phyloP scores from a whole-genome alignment of 30 jellyfish, hydroid and myxozoan genomes.

The Phacellophora camtschatica region DNA sequence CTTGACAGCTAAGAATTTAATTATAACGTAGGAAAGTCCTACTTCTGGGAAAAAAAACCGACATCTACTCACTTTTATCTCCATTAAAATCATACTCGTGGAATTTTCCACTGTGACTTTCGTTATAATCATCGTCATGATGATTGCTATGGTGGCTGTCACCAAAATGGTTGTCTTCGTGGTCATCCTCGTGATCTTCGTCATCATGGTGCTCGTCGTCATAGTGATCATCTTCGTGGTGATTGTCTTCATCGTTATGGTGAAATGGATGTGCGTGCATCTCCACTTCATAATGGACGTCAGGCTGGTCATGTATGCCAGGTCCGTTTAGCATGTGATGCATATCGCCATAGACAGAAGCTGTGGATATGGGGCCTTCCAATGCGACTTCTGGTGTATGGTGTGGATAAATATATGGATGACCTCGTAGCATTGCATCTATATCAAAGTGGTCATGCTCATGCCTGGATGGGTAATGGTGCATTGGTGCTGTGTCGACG shows the following conservation, averaged over 20 bases:
- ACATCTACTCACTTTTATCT: slow-evolving; percentile 45
- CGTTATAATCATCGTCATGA: slow-evolving; percentile 32
- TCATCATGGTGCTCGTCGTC: slow-evolving; percentile 34
- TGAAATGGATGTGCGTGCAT: slow-evolving; percentile 70
- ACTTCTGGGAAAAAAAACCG: neutral
- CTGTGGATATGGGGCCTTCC: slow-evolving; percentile 78
- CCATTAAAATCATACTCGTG: slow-evolving; percentile 46
- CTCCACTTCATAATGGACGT: slow-evolving; percentile 83
- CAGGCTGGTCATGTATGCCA: slow-evolving; percentile 75
- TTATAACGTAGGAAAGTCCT: no score
- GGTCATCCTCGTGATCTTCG: slow-evolving; percentile 56
- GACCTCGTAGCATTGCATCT: slow-evolving; percentile 43
- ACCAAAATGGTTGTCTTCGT: slow-evolving; percentile 9
- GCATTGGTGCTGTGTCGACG: slow-evolving; percentile 75
- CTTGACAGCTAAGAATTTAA: no score
- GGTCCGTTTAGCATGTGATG: slow-evolving; percentile 87
- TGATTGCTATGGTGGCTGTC: slow-evolving; percentile 33
- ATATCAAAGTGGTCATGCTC: slow-evolving; percentile 49
- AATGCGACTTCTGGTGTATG: slow-evolving; percentile 55
- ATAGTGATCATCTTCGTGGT: slow-evolving; percentile 21
- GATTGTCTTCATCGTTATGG: slow-evolving; percentile 31
- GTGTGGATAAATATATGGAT: slow-evolving; percentile 47
- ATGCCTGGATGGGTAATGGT: slow-evolving; percentile 59
- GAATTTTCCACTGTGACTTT: slow-evolving; percentile 2
- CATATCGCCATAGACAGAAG: slow-evolving; percentile 73